Evolutionary conservation across 2,888 invertebrate species (phyloP), one percentile per base, ranked within the genome.

Genomic region (Phyto melanocephala): DNA sequence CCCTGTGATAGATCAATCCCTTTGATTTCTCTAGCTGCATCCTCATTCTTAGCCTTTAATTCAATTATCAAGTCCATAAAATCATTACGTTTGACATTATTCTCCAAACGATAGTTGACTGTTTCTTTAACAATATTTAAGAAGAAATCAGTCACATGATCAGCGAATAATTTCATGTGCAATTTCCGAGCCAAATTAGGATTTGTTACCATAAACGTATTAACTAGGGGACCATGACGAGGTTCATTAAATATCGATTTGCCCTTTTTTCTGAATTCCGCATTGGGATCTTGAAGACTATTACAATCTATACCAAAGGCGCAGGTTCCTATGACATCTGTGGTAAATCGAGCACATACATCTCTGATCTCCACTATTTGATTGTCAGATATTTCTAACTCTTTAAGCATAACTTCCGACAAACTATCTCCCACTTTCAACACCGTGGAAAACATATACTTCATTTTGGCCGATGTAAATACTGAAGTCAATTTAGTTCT

Each of bases 31-130:
- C 42, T 76, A 42, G 11, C 77, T n/a, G n/a, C 28, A 13, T 22
- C 47, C 72, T 86, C 58, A 84, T 85, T 15, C 82, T 91, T 89
- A 77, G 92, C 91, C 74, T 92, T 92, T 60, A 93, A 81, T 45
- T 93, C 91, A 28, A 93, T 91, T 35, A 94, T 85, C n/a, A 93
- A 85, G 84, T 93, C 92, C 82, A 94, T 88, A 83, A 94, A 93
- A 88, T 94, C 93, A 71, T 92, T 92, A 71, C 92, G 88, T 0
- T 86, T 87, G 0, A 93, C 84, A 15, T 92, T 87, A 54, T 89
- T 88, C 67, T 67, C 17, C 22, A 54, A 50, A 8, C 85, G 81
- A 47, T 80, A 80, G 0, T 71, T 72, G 0, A 84, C 81, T 0
- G 85, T 85, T 22, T 81, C 45, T 2, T 33, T 56, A 0, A 85